These are phyloP conservation scores for Tribolium madens DNA, from an alignment of 1,140 invertebrate genomes.

Conservation along the genomic window DNA sequence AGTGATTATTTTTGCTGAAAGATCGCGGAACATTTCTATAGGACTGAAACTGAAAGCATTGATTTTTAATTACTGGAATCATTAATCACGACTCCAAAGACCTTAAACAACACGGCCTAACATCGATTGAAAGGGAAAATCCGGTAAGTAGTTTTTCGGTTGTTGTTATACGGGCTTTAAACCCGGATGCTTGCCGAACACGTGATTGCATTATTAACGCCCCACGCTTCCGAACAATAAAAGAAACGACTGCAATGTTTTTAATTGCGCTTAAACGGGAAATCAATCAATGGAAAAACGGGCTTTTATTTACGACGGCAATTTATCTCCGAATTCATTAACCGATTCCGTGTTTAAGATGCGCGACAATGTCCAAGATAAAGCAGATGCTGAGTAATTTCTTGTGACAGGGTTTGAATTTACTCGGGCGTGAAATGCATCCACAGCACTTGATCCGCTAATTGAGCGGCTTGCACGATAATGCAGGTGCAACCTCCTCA, in stretches of 20 bases:
- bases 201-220: background rate
- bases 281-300: conserved; percentile 6
- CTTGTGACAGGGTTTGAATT: background rate
- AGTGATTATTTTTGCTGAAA: conserved; percentile 20
- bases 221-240: background rate
- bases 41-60: conserved; percentile 30
- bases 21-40: conserved; percentile 32
- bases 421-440: background rate
- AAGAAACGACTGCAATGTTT: background rate
- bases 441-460: conserved; percentile 14
- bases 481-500: conserved; percentile 7
- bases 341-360: background rate
- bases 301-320: background rate
- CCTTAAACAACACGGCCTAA: conserved; percentile 16
- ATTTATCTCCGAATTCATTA: conserved; percentile 20
- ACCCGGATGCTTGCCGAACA: background rate
- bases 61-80: conserved; percentile 34
- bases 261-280: background rate
- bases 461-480: conserved; percentile 22
- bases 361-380: background rate
- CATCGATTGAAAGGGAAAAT: conserved; percentile 28
- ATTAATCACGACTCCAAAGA: conserved; percentile 35
- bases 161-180: conserved; percentile 1
- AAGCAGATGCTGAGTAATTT: background rate
- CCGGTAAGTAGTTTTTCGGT: conserved; percentile 26